Evolutionary conservation across 2,113 vertebrate genomes (phyloP), one percentile per base, ranked within the genome.

Genomic region (Puffinus mauretanicus): DNA sequence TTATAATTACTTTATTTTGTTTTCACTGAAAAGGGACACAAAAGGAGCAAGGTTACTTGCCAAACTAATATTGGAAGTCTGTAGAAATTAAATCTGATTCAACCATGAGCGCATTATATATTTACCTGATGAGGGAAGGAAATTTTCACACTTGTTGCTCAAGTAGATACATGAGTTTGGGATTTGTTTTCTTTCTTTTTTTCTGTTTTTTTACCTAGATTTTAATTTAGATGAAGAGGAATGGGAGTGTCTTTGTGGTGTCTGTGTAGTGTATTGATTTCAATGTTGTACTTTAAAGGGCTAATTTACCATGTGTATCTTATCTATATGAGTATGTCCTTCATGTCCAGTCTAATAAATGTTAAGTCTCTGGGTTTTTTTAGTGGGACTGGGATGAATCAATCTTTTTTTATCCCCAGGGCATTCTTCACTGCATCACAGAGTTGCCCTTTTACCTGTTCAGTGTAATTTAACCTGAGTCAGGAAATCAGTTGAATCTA

Each of bases 181-280:
- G 38, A 70, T 82, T 79, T 91, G 30, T 86, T 94, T 95, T 76
- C 42, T 58, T 75, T 60, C 6, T 62, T 66, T 89, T 69, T 82
- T 72, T 32, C 32, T 69, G 18, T 42, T 22, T 62, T 90, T 95
- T 92, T 72, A 87, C 78, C 46, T 87, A 97, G 96, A 96, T 97
- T 97, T 96, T 97, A 96, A 95, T 97, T 95, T 95, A 96, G 96
- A 96, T 97, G 66, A 91, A 94, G 87, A 94, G 90, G 78, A 95
- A 91, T 96, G 92, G 88, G 94, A 70, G 82, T 95, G 91, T 93
- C 93, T 94, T 94, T 94, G 75, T 80, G 75, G 64, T 77, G 86
- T 72, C 75, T 96, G 64, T 93, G 79, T 87, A 85, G 70, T 52
- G 67, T 94, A 96, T 93, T 93, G 95, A 96, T 97, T 96, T 96